Percentiles rank a stretch among this genome's conserved stretches.
phyloP scores from a whole-genome alignment of 2,797 vertebrate genomes.

The Scolopax rusticola region DNA sequence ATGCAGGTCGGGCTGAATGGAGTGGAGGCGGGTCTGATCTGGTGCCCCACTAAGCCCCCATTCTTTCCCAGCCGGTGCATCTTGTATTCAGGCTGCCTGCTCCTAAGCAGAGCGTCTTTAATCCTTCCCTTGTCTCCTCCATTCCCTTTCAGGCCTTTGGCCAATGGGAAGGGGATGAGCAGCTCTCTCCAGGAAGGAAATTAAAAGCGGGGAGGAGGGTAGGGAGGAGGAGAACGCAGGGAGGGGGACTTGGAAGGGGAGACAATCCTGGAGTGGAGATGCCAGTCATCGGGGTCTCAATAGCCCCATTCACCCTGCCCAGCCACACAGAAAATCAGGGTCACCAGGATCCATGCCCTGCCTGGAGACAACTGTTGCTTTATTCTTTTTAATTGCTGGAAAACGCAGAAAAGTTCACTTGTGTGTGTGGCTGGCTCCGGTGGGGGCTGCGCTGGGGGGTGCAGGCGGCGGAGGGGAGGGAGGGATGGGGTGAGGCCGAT shows the following conservation, averaged over 20 bases:
- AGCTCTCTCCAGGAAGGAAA: slow-evolving; percentile 71
- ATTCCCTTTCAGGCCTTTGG: slow-evolving; percentile 65
- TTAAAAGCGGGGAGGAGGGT: slow-evolving; percentile 64
- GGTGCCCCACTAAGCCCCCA: slow-evolving; percentile 68
- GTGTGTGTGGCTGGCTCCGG: slow-evolving; percentile 60
- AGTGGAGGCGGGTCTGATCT: slow-evolving; percentile 53
- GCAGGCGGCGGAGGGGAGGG: background rate
- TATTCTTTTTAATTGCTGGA: slow-evolving; percentile 87
- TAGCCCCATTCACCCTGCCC: slow-evolving; percentile 90
- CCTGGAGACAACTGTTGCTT: slow-evolving; percentile 87
- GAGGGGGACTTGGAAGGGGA: slow-evolving; percentile 77
- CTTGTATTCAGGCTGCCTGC: slow-evolving; percentile 68
- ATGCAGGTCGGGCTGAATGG: slow-evolving; percentile 52
- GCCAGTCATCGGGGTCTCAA: slow-evolving; percentile 83
- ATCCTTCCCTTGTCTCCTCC: slow-evolving; percentile 72
- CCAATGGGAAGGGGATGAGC: slow-evolving; percentile 71
- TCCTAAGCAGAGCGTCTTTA: slow-evolving; percentile 73
- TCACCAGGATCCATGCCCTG: slow-evolving; percentile 85
- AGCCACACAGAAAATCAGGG: slow-evolving; percentile 94
- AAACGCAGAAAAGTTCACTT: slow-evolving; percentile 69
- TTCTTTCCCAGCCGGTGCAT: slow-evolving; percentile 67
- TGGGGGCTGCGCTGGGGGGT: slow-evolving; percentile 6
- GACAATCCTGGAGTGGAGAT: slow-evolving; percentile 85
- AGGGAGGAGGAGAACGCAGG: slow-evolving; percentile 52
- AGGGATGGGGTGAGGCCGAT: background rate